phyloP scores from a whole-genome alignment of 2,888 invertebrate species.

The Oscheius sp. region DNA sequence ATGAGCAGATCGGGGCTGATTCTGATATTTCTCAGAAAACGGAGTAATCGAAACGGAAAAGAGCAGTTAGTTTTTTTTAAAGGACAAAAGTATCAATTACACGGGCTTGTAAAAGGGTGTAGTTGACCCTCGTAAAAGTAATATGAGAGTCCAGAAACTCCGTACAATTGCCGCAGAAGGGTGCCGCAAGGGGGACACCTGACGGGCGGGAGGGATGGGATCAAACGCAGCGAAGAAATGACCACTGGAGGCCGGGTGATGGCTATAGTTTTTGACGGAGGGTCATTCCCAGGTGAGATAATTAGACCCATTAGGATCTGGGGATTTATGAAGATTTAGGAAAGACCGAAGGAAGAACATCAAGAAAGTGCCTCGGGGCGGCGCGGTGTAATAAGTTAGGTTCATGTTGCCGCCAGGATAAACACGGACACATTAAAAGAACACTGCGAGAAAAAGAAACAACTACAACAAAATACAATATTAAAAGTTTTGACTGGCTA shows the following conservation, averaged over 20 bases:
- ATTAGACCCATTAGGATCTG: neutral
- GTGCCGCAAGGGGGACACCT: constrained; percentile 20
- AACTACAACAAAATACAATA: too few relatives aligned
- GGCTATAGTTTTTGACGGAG: constrained; percentile 13
- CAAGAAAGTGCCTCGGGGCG: constrained; percentile 19
- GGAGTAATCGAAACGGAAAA: neutral
- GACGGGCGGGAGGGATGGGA: constrained; percentile 26
- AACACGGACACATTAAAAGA: neutral
- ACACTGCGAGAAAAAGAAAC: neutral
- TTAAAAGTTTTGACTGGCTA: too few relatives aligned
- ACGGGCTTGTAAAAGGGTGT: too few relatives aligned
- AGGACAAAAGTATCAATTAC: too few relatives aligned
- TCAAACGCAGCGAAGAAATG: constrained; percentile 26
- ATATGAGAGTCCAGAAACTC: constrained; percentile 20
- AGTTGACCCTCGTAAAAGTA: constrained; percentile 8
- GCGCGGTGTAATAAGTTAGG: constrained; percentile 25
- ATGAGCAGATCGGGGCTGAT: too few relatives aligned
- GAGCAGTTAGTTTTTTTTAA: too few relatives aligned
- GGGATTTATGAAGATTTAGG: constrained; percentile 7
- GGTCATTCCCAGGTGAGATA: constrained; percentile 17
- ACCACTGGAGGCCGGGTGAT: constrained; percentile 6
- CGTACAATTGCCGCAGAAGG: constrained; percentile 34
- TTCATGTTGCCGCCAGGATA: constrained; percentile 21
- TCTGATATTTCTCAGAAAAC: neutral
- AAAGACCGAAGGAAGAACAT: too few relatives aligned